These are phyloP conservation scores for Aegotheles bennettii DNA, from an alignment of 2,113 vertebrate species.

Conservation along the genomic window DNA sequence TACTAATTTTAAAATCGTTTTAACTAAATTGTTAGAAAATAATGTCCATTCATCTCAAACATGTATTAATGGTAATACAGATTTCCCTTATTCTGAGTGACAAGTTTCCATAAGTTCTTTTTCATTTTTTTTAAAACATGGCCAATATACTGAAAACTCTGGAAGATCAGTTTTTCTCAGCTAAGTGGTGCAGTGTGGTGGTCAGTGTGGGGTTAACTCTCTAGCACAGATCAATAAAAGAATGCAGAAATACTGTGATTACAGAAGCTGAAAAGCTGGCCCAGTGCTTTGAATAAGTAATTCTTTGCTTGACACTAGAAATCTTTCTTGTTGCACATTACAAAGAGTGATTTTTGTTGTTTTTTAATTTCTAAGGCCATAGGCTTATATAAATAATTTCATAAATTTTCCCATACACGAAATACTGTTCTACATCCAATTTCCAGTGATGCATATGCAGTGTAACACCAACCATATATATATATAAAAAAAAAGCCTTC, in stretches of 20 bases:
- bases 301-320: background rate
- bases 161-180: background rate
- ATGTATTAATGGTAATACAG: background rate
- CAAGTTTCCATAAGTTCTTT: background rate
- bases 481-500: background rate
- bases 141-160: background rate
- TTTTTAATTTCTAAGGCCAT: background rate
- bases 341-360: background rate
- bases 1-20: background rate
- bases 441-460: background rate
- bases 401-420: background rate
- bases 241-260: background rate
- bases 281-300: background rate
- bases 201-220: background rate
- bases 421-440: background rate
- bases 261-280: background rate
- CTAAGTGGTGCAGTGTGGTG: background rate
- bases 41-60: accelerated
- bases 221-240: background rate
- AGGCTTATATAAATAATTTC: background rate
- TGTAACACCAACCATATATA: background rate
- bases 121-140: background rate
- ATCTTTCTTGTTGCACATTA: background rate
- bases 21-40: background rate
- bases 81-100: background rate